Evolutionary conservation across 2,888 invertebrate genomes (phyloP), one percentile per base, ranked within the genome.

Genomic region (Drosophila helvetica): DNA sequence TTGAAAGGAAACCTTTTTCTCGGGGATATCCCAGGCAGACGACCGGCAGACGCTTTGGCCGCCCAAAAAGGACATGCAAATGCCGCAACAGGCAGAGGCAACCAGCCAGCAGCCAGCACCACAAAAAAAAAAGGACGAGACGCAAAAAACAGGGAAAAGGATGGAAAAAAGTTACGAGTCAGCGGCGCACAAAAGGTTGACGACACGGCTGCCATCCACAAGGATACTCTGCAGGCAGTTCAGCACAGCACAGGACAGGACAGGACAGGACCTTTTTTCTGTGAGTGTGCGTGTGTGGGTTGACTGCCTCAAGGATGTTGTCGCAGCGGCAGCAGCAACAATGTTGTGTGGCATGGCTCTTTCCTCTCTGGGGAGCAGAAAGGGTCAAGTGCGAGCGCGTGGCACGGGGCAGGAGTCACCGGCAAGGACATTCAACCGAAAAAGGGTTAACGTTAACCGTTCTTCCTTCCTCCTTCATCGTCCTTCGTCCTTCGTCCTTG

Each of bases 311-410:
- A 86, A 83, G 87, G 84, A 83, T 76, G 74, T 74, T 82, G 51
- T 73, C 58, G 25, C 52, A 22, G 33, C 43, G 45, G 48, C 27
- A 57, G 50, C 54, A 57, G 45, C 58, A 62, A 59, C 72, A 72
- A 53, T 72, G 45, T 55, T 8, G 22, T 25, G 27, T 8, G 7
- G 27, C 2, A 2, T 2, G 17, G 4, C 43, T 58, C 19, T 22
- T 58, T 42, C n/a, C 25, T 18, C 25, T 18, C 17, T 22, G 18
- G 18, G 15, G 9, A 17, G 25, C 43, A 43, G 70, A 85, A 85
- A 85, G 85, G 85, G 85, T 89, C 85, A 89, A 85, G 89, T 88
- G 87, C 81, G 85, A 74, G 74, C 81, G 89, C 81, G 87, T 80
- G 85, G 69, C 57, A 25, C 42, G 9, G 27, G 27, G 8, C 27